phyloP scores from a whole-genome alignment of 2,797 vertebrate species.

The Catamblyrhynchus diadema region DNA sequence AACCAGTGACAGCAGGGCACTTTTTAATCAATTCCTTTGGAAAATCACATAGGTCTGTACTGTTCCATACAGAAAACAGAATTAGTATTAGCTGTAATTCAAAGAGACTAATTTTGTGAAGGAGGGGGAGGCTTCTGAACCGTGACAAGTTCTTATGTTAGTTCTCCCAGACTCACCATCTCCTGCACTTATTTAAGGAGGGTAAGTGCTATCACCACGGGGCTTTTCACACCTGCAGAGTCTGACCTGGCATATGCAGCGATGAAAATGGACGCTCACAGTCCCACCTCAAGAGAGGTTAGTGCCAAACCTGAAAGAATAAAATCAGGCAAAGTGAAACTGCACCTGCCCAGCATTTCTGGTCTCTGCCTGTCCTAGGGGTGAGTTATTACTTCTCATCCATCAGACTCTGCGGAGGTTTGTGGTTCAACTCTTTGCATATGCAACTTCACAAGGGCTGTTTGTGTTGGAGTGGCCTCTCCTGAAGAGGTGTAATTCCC shows the following conservation, averaged over 20 bases:
- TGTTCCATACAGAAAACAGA: background rate
- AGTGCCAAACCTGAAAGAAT: background rate
- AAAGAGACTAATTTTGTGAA: background rate
- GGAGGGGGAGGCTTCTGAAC: background rate
- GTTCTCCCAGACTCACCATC: background rate
- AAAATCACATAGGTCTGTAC: conserved; percentile 2
- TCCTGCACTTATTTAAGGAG: background rate
- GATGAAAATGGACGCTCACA: background rate
- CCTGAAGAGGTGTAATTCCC: conserved; percentile 1
- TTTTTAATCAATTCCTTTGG: conserved; percentile 7
- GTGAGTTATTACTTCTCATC: conserved; percentile 30
- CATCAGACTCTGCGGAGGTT: background rate
- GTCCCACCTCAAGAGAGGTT: background rate
- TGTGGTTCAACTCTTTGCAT: conserved; percentile 34
- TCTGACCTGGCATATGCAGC: background rate
- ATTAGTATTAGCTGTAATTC: background rate
- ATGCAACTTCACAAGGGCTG: background rate
- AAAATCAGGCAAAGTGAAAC: background rate
- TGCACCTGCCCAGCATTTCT: background rate
- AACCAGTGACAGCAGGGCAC: background rate
- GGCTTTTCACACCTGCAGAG: background rate
- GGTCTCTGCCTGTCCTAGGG: background rate
- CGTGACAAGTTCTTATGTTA: background rate
- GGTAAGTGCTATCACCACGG: background rate
- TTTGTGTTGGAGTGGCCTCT: background rate